These are phyloP conservation scores for Lepidurus couesii DNA, from an alignment of 1,140 invertebrate genomes.

Conservation along the genomic window DNA sequence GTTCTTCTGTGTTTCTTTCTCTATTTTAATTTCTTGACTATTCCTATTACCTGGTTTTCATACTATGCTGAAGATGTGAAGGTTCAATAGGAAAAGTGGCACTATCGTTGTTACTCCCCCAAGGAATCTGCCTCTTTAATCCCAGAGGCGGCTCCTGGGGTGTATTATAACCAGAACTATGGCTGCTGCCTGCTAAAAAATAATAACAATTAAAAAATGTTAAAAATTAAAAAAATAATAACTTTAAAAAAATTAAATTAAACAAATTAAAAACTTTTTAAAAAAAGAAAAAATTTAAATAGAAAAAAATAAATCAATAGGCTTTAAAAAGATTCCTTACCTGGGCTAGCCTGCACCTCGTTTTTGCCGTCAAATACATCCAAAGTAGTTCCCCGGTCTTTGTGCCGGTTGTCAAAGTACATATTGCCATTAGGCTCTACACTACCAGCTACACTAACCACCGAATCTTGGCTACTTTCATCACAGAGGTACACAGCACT, in stretches of 20 bases:
- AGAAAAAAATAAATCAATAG: slow-evolving; percentile 33
- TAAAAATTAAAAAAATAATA: too few relatives aligned
- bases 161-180: neutral
- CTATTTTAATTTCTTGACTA: neutral
- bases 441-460: slow-evolving; percentile 35
- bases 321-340: slow-evolving; percentile 28
- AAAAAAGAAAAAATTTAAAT: neutral
- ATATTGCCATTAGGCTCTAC: slow-evolving; percentile 33
- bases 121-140: neutral
- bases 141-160: neutral
- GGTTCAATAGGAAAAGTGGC: neutral
- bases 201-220: neutral
- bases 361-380: slow-evolving; percentile 38
- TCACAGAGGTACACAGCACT: slow-evolving; percentile 69
- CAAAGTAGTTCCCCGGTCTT: neutral
- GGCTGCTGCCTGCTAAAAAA: neutral
- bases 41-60: too few relatives aligned
- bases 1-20: neutral
- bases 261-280: slow-evolving; percentile 17
- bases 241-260: too few relatives aligned
- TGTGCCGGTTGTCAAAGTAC: neutral
- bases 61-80: neutral
- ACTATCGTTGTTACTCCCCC: neutral
- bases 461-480: slow-evolving; percentile 35
- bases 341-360: slow-evolving; percentile 31